phyloP scores from a whole-genome alignment of 2,888 invertebrate genomes.

The Epirrita christyi region DNA sequence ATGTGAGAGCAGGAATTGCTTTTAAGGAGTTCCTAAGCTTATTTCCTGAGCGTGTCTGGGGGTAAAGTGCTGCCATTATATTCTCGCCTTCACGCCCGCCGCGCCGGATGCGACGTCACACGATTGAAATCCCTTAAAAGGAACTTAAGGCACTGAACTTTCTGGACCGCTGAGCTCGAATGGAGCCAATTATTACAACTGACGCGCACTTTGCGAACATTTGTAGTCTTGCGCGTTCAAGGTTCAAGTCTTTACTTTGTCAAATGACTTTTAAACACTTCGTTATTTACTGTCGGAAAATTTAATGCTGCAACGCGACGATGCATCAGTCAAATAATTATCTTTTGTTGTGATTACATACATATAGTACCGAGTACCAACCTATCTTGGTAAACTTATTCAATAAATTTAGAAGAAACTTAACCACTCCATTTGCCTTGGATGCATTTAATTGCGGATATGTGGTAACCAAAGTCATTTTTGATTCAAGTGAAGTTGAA shows the following conservation, averaged over 20 bases:
- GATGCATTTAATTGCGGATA: slow-evolving; percentile 25
- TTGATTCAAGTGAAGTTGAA: background rate
- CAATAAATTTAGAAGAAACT: background rate
- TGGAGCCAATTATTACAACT: slow-evolving; percentile 63
- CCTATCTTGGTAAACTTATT: slow-evolving; percentile 16
- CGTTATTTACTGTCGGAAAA: slow-evolving; percentile 13
- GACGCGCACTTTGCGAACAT: slow-evolving; percentile 41
- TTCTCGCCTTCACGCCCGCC: slow-evolving; percentile 49
- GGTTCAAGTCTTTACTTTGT: slow-evolving; percentile 41
- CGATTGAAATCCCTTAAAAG: slow-evolving; percentile 71
- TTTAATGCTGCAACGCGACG: slow-evolving; percentile 4
- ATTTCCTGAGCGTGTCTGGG: slow-evolving; percentile 81
- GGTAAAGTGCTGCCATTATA: slow-evolving; percentile 81
- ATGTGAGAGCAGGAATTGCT: slow-evolving; percentile 80
- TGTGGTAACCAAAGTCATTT: slow-evolving; percentile 28
- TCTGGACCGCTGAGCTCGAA: slow-evolving; percentile 70
- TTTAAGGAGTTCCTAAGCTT: slow-evolving; percentile 84
- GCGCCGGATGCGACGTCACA: slow-evolving; percentile 56
- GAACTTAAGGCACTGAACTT: slow-evolving; percentile 62
- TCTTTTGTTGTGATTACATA: slow-evolving; percentile 9
- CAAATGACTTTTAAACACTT: slow-evolving; percentile 17
- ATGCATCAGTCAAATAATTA: slow-evolving; percentile 1
- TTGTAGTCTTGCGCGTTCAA: slow-evolving; percentile 34
- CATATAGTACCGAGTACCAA: background rate
- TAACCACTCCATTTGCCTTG: slow-evolving; percentile 15